Base-by-base conservation (phyloP, 92 coral and sea anemone genomes). In the Epizoanthus rinbou region DNA sequence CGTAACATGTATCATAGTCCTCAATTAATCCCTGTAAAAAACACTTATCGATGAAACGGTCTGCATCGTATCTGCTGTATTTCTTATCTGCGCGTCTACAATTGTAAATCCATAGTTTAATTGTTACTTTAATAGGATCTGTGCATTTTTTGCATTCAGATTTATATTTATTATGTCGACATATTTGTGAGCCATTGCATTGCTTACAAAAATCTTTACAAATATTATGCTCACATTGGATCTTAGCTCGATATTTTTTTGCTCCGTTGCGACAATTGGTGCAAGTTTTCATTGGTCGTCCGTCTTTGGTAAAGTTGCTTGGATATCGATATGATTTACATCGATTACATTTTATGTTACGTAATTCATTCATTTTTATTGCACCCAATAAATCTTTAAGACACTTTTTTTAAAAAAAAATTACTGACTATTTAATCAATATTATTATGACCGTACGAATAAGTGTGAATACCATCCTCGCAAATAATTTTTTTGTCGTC, bases 311-410 rank as follows among this genome's bases (percentile, higher is more conserved):
- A 58, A 58, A 58, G 64, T 58, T 13, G 18, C 64, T 58, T 58
- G 64, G 64, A 58, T 58, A 58, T 58, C 64, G 64, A 58, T 58
- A 58, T 58, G 64, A 58, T 58, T 58, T 58, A 58, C 64, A 58
- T 58, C 64, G 64, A 58, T 58, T 58, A 58, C 64, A 58, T 58
- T 58, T 58, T 8, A 58, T 58, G 18, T 10, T 58, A 13, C 64
- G 64, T 58, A 58, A 58, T 58, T 58, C 64, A 58, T 58, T 58
- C 64, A 58, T 58, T 58, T 58, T 58, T 58, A 58, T 8, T 58
- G 18, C 64, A 58, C n/a, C n/a, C n/a, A n/a, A n/a, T n/a, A n/a
- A n/a, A n/a, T n/a, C n/a, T n/a, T n/a, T n/a, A n/a, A n/a, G n/a
- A n/a, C n/a, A n/a, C n/a, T n/a, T n/a, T n/a, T n/a, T n/a, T n/a